Percentiles rank a stretch among this genome's conserved stretches.
phyloP scores from a whole-genome alignment of 2,888 invertebrate genomes.

The Heteromyza rotundicornis region DNA sequence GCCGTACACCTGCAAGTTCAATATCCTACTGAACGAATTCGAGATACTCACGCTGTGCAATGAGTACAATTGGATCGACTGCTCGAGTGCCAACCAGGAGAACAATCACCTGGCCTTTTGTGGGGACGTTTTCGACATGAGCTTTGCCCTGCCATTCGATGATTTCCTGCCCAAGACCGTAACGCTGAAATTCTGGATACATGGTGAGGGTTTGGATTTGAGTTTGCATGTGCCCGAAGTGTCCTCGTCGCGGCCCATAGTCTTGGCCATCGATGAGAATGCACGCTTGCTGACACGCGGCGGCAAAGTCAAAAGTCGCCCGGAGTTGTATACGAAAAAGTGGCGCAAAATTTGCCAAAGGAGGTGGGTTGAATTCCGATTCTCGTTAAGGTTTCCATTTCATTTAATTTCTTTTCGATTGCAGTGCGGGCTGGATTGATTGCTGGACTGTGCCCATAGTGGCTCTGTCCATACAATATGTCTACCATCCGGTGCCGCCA shows the following conservation, averaged over 20 bases:
- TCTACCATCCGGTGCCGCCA: constrained; percentile 91
- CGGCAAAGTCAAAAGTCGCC: constrained; percentile 67
- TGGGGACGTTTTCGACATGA: constrained; percentile 90
- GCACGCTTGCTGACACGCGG: constrained; percentile 84
- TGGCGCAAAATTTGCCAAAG: constrained; percentile 84
- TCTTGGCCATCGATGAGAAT: constrained; percentile 85
- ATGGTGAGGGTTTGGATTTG: constrained; percentile 92
- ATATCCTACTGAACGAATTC: constrained; percentile 89
- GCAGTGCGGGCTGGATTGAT: constrained; percentile 84
- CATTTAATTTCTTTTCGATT: constrained; percentile 2
- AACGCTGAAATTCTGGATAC: constrained; percentile 90
- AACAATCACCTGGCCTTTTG: constrained; percentile 94
- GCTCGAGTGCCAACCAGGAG: constrained; percentile 93
- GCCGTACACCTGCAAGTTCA: constrained; percentile 96
- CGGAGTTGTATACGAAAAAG: constrained; percentile 67
- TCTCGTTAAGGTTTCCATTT: not conserved
- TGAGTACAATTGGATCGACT: constrained; percentile 99
- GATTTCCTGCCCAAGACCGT: constrained; percentile 92
- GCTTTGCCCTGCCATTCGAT: constrained; percentile 91
- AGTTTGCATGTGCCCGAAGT: constrained; percentile 90
- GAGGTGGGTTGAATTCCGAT: constrained; percentile 61
- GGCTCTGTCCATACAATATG: constrained; percentile 87
- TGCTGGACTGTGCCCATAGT: constrained; percentile 97
- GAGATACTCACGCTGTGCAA: constrained; percentile 93
- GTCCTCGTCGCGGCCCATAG: constrained; percentile 82